These are phyloP conservation scores for Lamprotornis superbus DNA, from an alignment of 2,113 vertebrate genomes.

Conservation along the genomic window DNA sequence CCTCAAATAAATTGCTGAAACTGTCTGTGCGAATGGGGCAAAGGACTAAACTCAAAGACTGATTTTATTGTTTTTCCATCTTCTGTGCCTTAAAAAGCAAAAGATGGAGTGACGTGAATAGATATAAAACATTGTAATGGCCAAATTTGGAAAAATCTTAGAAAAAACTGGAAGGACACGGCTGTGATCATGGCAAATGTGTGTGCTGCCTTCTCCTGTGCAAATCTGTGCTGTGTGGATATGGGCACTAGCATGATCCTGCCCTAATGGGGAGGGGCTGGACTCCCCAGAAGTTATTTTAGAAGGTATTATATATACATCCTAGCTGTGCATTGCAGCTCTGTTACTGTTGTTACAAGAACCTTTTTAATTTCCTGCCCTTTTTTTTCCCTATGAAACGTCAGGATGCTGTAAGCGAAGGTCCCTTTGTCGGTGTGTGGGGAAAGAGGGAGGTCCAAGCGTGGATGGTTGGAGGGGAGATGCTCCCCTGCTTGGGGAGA, in stretches of 20 bases:
- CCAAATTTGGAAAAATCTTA: not conserved
- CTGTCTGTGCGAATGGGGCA: not conserved
- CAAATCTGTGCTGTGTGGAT: rapidly evolving
- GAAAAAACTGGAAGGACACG: not conserved
- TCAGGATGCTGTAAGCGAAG: not conserved
- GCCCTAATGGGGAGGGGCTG: not conserved
- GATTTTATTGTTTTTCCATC: not conserved
- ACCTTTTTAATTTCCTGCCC: slow-evolving; percentile 6
- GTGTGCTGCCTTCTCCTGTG: not conserved
- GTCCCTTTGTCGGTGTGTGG: not conserved
- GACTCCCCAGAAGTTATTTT: not conserved
- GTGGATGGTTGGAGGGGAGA: rapidly evolving
- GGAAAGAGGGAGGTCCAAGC: not conserved
- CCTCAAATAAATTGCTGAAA: not conserved
- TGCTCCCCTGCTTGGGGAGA: not conserved
- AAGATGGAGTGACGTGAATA: not conserved
- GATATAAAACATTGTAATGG: not conserved
- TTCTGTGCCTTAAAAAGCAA: not conserved
- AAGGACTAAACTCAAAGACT: not conserved
- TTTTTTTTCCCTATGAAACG: not conserved
- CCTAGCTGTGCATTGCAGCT: not conserved
- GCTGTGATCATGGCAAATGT: rapidly evolving
- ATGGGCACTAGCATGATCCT: rapidly evolving
- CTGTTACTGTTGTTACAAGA: not conserved
- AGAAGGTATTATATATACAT: not conserved